These are phyloP conservation scores for Yponomeuta evonymella DNA, from an alignment of 2,888 invertebrate genomes.

Conservation along the genomic window DNA sequence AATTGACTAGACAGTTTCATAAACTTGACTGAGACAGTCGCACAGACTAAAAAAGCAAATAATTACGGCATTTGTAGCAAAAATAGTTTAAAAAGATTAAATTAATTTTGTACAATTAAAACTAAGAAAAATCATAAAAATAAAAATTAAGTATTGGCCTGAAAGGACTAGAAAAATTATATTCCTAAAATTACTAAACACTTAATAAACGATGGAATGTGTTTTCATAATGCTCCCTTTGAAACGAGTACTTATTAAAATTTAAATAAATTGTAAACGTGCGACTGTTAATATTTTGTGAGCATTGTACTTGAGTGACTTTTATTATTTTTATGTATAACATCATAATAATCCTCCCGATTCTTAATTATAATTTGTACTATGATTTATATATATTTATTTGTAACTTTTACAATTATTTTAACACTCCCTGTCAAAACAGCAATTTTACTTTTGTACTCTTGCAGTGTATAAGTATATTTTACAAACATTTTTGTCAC, in stretches of 20 bases:
- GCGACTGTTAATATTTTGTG: constrained; percentile 56
- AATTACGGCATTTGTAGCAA: background rate
- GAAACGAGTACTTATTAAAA: constrained; percentile 16
- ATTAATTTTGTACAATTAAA: background rate
- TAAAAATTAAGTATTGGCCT: constrained; percentile 9
- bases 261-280: constrained; percentile 28
- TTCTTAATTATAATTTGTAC: constrained; percentile 72
- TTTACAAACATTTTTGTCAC: constrained; percentile 35
- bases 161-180: constrained; percentile 13
- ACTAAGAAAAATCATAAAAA: background rate
- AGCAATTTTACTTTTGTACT: constrained; percentile 2
- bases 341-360: constrained; percentile 36
- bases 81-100: background rate
- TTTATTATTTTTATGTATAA: background rate
- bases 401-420: constrained; percentile 7
- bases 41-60: constrained; percentile 35
- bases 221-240: background rate
- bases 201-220: background rate
- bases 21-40: constrained; percentile 61
- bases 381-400: constrained; percentile 29
- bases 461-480: constrained; percentile 1
- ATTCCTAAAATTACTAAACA: background rate
- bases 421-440: constrained; percentile 12
- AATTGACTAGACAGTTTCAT: constrained; percentile 68
- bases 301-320: constrained; percentile 64